phyloP scores from a whole-genome alignment of 2,888 invertebrate species.

The Lasiommata megera region DNA sequence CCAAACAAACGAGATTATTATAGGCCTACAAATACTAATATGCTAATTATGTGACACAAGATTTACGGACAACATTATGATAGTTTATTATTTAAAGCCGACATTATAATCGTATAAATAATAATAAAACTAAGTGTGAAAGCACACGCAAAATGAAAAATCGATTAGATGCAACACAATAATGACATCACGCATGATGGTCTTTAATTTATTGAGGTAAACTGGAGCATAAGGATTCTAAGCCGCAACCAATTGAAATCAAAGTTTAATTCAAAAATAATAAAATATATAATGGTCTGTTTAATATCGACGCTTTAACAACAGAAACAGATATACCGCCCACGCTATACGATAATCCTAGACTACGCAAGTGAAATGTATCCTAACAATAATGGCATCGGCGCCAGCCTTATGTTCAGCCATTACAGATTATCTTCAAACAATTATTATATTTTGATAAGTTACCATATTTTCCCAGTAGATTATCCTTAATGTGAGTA shows the following conservation, averaged over 20 bases:
- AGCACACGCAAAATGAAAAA: not conserved
- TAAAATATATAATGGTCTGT: conserved; percentile 19
- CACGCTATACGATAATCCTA: conserved; percentile 34
- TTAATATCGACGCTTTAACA: conserved; percentile 26
- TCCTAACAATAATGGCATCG: conserved; percentile 59
- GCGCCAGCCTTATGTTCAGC: conserved; percentile 55
- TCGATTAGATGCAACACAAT: not conserved
- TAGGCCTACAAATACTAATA: conserved; percentile 25
- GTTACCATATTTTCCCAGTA: no score
- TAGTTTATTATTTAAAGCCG: conserved; percentile 9
- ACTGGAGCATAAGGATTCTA: not conserved
- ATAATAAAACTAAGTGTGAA: not conserved
- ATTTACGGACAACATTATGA: conserved; percentile 23
- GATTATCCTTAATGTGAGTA: no score
- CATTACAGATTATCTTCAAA: conserved; percentile 60
- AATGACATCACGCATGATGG: not conserved
- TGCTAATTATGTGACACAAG: conserved; percentile 28
- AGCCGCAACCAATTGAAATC: no score
- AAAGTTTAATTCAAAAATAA: not conserved
- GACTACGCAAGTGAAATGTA: conserved; percentile 40
- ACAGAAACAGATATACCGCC: conserved; percentile 33
- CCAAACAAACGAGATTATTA: conserved; percentile 35
- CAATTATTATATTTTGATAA: no score
- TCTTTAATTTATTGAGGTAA: not conserved
- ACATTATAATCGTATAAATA: not conserved